phyloP scores from a whole-genome alignment of 2,888 invertebrate genomes.

The Pheosia gnoma region DNA sequence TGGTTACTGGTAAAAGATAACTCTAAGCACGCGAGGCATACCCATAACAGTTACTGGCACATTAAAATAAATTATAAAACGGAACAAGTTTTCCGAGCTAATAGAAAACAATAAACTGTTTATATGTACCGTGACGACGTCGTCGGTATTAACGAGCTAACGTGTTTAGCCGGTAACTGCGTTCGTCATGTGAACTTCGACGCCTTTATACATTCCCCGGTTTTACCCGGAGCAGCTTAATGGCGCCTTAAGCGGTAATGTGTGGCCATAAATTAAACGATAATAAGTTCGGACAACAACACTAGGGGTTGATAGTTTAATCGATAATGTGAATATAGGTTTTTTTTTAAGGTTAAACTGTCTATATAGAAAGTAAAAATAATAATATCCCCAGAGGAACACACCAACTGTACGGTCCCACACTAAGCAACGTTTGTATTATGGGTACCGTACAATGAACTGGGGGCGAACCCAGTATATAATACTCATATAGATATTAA shows the following conservation, averaged over 20 bases:
- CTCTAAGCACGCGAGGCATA: background rate
- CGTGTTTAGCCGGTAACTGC: slow-evolving; percentile 55
- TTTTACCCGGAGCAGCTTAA: slow-evolving; percentile 65
- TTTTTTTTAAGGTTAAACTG: background rate
- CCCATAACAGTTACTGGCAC: background rate
- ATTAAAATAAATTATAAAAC: slow-evolving; percentile 39
- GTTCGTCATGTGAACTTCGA: slow-evolving; percentile 69
- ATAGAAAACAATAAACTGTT: slow-evolving; percentile 71
- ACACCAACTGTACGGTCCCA: no score
- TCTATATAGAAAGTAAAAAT: no score
- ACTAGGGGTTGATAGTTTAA: slow-evolving; percentile 36
- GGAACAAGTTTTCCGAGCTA: slow-evolving; percentile 32
- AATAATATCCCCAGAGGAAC: no score
- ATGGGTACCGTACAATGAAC: no score
- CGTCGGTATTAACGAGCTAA: slow-evolving; percentile 65
- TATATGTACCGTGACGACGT: slow-evolving; percentile 69
- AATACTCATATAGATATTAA: no score
- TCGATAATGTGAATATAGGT: background rate
- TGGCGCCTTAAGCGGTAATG: slow-evolving; percentile 80
- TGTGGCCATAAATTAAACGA: slow-evolving; percentile 81
- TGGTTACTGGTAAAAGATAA: background rate
- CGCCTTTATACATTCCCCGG: slow-evolving; percentile 66
- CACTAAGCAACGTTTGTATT: no score
- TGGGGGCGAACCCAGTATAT: no score
- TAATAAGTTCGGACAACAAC: slow-evolving; percentile 82